Base-by-base conservation (phyloP, 2,113 vertebrate species). In the Malurus alboscapulatus region DNA sequence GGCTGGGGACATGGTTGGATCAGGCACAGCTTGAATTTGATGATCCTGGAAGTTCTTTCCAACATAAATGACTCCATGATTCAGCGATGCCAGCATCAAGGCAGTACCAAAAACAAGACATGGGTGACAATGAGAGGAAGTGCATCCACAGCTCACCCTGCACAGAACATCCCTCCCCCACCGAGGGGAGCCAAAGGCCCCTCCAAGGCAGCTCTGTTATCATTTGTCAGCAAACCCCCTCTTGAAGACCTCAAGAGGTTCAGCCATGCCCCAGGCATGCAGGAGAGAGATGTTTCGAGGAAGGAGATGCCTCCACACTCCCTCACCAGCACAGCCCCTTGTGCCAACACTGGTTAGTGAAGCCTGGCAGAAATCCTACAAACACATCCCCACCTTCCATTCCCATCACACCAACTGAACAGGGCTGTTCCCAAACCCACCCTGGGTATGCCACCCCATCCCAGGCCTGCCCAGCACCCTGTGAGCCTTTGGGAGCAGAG, bases 61-160 rank as follows among this genome's bases (percentile, higher is more conserved):
- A 38, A 45, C 15, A 6, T 1, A 2, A 32, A 9, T 9, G 14
- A 58, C 6, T 16, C 45, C 0, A 0, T n/a, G 32, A 27, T 7
- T 16, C 27, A 19, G 36, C 10, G 40, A 61, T 72, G 48, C 22
- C 80, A 84, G 59, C 73, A 81, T 12, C 30, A 12, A 32, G n/a
- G 22, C 5, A 5, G 24, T 4, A 15, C 11, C 54, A 72, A 61
- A 45, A 26, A 42, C 8, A 7, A 65, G 57, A 53, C 1, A 7
- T 2, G 20, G 27, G n/a, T 51, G 47, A 77, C 65, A 47, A 78
- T 1, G 27, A 84, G 32, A 47, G 38, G 55, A 71, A 68, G 26
- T 10, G 45, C 50, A 50, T 17, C 36, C 55, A 25, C 44, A 72
- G 50, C 48, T 29, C 1, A 0, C 21, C 29, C 30, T 1, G 0